Evolutionary conservation across 2,113 vertebrate species (phyloP).

Genomic region (Psophia crepitans): DNA sequence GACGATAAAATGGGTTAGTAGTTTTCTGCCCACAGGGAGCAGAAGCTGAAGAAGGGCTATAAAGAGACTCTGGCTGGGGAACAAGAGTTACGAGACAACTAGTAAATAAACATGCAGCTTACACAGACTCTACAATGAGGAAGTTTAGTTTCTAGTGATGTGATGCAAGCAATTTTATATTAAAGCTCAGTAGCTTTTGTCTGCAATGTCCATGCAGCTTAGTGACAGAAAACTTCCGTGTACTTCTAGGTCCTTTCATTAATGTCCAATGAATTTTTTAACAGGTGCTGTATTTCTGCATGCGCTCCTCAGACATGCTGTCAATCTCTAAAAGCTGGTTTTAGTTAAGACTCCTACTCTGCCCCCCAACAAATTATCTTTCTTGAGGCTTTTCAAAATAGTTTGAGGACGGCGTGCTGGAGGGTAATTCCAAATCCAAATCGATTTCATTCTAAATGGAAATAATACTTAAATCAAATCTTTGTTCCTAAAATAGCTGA

Average conservation of each 20-base stretch:
- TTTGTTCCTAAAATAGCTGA: slow-evolving; percentile 7
- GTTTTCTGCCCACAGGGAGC: slow-evolving; percentile 70
- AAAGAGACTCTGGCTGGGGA: slow-evolving; percentile 74
- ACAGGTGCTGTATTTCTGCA: slow-evolving; percentile 49
- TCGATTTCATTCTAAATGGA: slow-evolving; percentile 47
- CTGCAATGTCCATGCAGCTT: slow-evolving; percentile 39
- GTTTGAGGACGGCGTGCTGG: slow-evolving; percentile 23
- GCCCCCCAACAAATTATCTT: slow-evolving; percentile 40
- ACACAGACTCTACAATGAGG: background rate
- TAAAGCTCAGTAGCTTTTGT: slow-evolving; percentile 35
- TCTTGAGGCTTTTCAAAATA: slow-evolving; percentile 58
- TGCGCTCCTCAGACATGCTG: slow-evolving; percentile 22
- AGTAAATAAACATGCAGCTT: slow-evolving; percentile 49
- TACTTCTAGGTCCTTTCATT: slow-evolving; percentile 10
- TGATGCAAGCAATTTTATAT: slow-evolving; percentile 2
- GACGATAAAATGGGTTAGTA: slow-evolving; percentile 75
- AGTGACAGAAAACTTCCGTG: background rate
- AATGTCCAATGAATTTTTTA: slow-evolving; percentile 22
- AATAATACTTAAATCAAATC: slow-evolving; percentile 58
- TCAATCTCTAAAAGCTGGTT: slow-evolving; percentile 27
- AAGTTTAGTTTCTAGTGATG: slow-evolving; percentile 43
- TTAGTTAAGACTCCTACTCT: slow-evolving; percentile 42
- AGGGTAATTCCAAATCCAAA: slow-evolving; percentile 47
- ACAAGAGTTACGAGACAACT: slow-evolving; percentile 63
- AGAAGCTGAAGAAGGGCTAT: slow-evolving; percentile 70